Conservation (phyloP, 2,888 invertebrate genomes). For the Drosophila macrospina region DNA sequence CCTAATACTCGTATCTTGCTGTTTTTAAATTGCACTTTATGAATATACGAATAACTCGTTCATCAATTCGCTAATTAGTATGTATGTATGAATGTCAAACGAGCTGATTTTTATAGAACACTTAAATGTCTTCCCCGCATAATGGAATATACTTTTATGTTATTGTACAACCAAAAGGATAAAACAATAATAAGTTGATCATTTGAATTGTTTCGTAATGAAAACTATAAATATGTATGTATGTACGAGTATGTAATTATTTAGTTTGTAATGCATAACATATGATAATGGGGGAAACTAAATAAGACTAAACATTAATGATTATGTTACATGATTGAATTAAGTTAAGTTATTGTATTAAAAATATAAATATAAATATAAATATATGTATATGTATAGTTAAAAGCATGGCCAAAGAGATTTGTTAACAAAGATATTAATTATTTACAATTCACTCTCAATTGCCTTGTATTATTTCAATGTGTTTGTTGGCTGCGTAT, state of each 20-base stretch:
- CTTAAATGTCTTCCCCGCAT: constrained; percentile 61
- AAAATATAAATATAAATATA: constrained; percentile 18
- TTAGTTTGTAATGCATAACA: constrained; percentile 24
- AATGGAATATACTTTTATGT: constrained; percentile 39
- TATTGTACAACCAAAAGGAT: constrained; percentile 22
- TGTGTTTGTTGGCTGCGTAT: constrained; percentile 23
- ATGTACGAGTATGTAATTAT: constrained; percentile 17
- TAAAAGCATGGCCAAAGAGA: constrained; percentile 63
- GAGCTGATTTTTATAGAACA: constrained; percentile 52
- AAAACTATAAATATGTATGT: constrained; percentile 2
- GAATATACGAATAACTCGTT: constrained; percentile 20
- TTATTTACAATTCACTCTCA: constrained; percentile 39
- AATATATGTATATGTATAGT: constrained; percentile 20
- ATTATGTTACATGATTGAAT: constrained; percentile 44
- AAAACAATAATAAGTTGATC: constrained; percentile 20
- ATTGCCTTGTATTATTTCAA: constrained; percentile 48
- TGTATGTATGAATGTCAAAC: constrained; percentile 4
- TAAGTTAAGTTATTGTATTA: constrained; percentile 33
- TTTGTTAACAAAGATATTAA: constrained; percentile 56
- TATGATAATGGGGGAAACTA: constrained; percentile 59
- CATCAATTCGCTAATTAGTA: no score
- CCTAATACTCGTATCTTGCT: constrained; percentile 34
- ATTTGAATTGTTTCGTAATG: constrained; percentile 18
- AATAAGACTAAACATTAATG: constrained; percentile 57
- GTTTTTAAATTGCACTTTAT: constrained; percentile 46